Conservation (phyloP, 2,797 vertebrate genomes). For the Heteromormyrus szaboi region DNA sequence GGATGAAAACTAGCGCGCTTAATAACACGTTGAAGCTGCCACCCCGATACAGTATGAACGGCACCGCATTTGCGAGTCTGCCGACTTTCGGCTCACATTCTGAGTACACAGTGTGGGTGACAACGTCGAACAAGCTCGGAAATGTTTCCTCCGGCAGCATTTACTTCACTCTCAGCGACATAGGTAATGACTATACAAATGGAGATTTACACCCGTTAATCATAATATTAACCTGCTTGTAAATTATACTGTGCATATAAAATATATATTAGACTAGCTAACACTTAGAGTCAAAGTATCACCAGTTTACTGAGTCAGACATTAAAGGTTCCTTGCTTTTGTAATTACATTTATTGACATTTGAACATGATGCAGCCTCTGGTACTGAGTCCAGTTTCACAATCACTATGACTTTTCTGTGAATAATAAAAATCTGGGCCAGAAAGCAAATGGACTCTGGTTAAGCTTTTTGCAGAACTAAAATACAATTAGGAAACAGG, state of each 20-base stretch:
- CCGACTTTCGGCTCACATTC: conserved; percentile 32
- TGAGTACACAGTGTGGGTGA: conserved; percentile 47
- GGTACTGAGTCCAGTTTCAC: neutral
- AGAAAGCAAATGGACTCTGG: neutral
- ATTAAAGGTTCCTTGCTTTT: neutral
- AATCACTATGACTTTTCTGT: neutral
- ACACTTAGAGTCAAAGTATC: neutral
- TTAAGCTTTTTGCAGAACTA: neutral
- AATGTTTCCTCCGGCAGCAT: conserved; percentile 41
- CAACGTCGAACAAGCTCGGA: conserved; percentile 51
- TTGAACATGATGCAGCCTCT: neutral
- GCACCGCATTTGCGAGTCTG: conserved; percentile 30
- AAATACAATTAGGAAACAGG: neutral
- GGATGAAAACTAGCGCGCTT: neutral
- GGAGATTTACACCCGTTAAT: neutral
- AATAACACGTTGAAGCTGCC: neutral
- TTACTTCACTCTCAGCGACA: conserved; percentile 37
- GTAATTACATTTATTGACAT: neutral
- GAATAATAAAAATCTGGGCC: neutral
- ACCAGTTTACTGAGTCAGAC: neutral
- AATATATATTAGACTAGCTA: neutral
- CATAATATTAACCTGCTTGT: neutral
- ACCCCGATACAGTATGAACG: neutral
- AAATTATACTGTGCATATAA: neutral
- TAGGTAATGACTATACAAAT: conserved; percentile 39